Evolutionary conservation across 2,888 invertebrate genomes (phyloP).

Genomic region (Blastobasis lacticolella): DNA sequence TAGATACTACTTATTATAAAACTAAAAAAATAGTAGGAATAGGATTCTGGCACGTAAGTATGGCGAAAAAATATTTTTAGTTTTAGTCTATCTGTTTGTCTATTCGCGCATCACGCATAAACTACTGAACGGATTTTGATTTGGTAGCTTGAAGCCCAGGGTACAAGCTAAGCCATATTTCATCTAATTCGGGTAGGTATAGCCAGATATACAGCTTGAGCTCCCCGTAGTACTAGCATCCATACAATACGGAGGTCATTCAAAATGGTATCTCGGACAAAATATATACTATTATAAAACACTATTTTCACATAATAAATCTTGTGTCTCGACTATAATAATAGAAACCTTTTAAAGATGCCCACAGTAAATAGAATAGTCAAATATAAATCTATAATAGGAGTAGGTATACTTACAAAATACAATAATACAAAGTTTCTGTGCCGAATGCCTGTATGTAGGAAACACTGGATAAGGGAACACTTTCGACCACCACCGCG

Average conservation of each 20-base stretch:
- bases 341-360: not conserved
- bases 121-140: no score
- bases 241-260: no score
- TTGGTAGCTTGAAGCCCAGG: no score
- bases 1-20: not conserved
- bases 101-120: not conserved
- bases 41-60: not conserved
- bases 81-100: not conserved
- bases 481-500: constrained; percentile 76
- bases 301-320: not conserved
- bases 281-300: not conserved
- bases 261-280: not conserved
- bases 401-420: constrained; percentile 46
- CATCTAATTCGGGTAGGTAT: no score
- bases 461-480: constrained; percentile 83
- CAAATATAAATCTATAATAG: not conserved
- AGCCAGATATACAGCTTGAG: no score
- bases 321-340: no score
- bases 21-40: not conserved
- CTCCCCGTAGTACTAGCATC: no score
- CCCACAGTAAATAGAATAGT: not conserved
- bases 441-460: constrained; percentile 73
- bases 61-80: not conserved
- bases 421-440: constrained; percentile 48
- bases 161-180: no score